Conservation (phyloP, 2,888 invertebrate species). For the Yponomeuta cagnagella region DNA sequence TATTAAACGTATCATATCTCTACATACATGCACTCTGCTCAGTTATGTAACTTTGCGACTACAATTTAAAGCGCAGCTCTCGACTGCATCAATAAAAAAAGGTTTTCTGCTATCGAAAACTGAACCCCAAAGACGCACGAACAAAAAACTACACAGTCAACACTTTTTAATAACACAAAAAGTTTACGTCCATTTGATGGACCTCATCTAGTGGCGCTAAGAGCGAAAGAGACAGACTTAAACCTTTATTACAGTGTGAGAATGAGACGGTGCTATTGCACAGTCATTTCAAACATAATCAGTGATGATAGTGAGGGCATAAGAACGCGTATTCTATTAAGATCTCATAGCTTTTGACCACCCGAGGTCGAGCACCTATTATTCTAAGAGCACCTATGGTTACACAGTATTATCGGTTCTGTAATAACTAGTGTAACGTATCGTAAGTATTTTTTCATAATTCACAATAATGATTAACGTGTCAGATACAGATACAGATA, state of each 20-base stretch:
- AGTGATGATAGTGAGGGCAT: not conserved
- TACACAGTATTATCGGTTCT: not conserved
- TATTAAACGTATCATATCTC: no score
- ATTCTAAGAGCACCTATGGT: not conserved
- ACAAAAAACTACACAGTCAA: not conserved
- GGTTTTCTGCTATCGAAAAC: not conserved
- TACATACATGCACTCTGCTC: no score
- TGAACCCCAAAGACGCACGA: not conserved
- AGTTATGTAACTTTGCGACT: no score
- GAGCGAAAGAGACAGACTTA: slow-evolving; percentile 2
- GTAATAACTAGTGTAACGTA: no score
- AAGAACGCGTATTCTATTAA: not conserved
- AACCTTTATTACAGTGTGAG: not conserved
- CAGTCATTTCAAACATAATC: not conserved
- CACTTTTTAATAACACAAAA: slow-evolving; percentile 16
- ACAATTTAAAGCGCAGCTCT: no score
- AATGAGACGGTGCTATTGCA: not conserved
- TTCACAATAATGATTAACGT: no score
- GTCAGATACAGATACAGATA: no score
- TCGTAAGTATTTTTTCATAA: no score
- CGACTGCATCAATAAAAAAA: not conserved
- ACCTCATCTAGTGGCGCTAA: slow-evolving; percentile 11
- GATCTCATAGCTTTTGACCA: not conserved
- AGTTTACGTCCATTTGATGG: slow-evolving; percentile 14
- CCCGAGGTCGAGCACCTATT: not conserved